Conservation (phyloP, 2,888 invertebrate species). For the Meteorus cinctellus region DNA sequence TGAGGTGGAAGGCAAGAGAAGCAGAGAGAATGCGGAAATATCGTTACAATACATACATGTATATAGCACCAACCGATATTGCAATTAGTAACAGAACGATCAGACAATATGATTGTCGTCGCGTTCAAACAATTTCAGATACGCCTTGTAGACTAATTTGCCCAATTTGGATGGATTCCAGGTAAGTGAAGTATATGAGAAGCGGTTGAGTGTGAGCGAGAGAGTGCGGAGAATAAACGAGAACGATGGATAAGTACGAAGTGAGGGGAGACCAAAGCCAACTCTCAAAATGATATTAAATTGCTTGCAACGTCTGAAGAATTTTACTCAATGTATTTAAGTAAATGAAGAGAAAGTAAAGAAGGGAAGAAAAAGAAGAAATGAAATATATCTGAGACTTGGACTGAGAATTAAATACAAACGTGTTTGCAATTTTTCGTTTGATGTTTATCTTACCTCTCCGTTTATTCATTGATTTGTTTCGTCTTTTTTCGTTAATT, state of each 20-base stretch:
- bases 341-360: not conserved
- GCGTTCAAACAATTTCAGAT: slow-evolving; percentile 39
- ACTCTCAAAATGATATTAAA: not conserved
- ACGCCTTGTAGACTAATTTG: slow-evolving; percentile 55
- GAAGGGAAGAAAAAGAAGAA: not conserved
- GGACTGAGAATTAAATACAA: no score
- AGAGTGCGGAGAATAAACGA: not conserved
- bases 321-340: not conserved
- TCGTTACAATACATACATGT: slow-evolving; percentile 6
- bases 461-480: no score
- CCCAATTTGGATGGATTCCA: slow-evolving; percentile 53
- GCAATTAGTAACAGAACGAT: slow-evolving; percentile 59
- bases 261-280: not conserved
- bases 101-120: slow-evolving; percentile 50
- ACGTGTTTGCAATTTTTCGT: no score
- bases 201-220: not conserved
- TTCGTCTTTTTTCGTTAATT: no score
- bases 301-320: not conserved
- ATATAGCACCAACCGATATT: slow-evolving; percentile 53
- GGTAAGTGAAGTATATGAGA: slow-evolving; percentile 39
- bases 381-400: not conserved
- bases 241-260: not conserved
- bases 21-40: slow-evolving; percentile 4
- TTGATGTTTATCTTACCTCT: no score
- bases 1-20: not conserved